Percentiles rank a stretch among this genome's conserved stretches.
Evolutionary conservation across 2,888 invertebrate species (phyloP).

Genomic region (Noctua fimbriata): DNA sequence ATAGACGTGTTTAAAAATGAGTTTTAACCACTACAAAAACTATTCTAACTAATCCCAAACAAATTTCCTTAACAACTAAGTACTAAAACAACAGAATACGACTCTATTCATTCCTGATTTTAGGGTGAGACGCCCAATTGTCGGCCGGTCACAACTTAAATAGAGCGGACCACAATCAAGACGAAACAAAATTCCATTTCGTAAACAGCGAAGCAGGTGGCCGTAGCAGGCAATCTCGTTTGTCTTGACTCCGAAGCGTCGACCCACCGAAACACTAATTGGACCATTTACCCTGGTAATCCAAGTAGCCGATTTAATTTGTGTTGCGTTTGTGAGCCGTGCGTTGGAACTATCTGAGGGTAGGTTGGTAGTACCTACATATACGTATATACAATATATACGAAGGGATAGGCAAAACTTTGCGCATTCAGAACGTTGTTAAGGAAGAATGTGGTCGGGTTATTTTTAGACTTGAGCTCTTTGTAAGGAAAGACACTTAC

Average conservation of each 20-base stretch:
- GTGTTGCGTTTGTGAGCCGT: slow-evolving; percentile 75
- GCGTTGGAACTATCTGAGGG: slow-evolving; percentile 55
- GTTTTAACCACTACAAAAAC: neutral
- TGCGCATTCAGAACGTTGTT: slow-evolving; percentile 22
- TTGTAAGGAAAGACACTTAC: neutral
- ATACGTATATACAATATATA: neutral
- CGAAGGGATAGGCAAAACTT: slow-evolving; percentile 34
- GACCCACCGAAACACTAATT: slow-evolving; percentile 86
- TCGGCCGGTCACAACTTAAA: slow-evolving; percentile 70
- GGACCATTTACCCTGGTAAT: slow-evolving; percentile 87
- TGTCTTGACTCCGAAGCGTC: slow-evolving; percentile 79
- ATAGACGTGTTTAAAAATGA: neutral
- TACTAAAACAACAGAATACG: slow-evolving; percentile 42
- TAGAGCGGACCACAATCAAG: slow-evolving; percentile 77
- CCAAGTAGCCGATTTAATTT: slow-evolving; percentile 86
- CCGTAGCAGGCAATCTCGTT: slow-evolving; percentile 84
- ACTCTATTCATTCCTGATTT: slow-evolving; percentile 62
- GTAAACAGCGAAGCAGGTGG: slow-evolving; percentile 83
- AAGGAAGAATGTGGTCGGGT: slow-evolving; percentile 12
- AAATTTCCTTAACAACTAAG: neutral
- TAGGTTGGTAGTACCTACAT: slow-evolving; percentile 1
- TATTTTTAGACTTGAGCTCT: slow-evolving; percentile 11
- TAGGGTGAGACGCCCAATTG: slow-evolving; percentile 69
- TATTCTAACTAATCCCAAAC: neutral
- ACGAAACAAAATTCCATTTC: slow-evolving; percentile 75